phyloP scores from a whole-genome alignment of 2,888 invertebrate species.

The Acanthosepion esculentum region DNA sequence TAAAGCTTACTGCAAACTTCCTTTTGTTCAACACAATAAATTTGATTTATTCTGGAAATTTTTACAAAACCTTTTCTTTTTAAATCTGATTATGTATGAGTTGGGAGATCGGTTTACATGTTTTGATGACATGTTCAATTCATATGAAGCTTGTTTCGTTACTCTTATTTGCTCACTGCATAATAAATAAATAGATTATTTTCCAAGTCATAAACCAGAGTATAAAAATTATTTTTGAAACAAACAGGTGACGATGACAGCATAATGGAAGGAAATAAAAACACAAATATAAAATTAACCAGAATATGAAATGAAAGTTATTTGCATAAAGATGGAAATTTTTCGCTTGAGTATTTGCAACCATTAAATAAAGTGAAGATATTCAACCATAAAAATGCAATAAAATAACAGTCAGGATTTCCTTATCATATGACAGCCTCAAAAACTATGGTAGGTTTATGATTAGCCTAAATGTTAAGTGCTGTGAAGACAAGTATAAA shows the following conservation, averaged over 20 bases:
- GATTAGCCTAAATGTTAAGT: not conserved
- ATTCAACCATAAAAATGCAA: not conserved
- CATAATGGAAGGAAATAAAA: not conserved
- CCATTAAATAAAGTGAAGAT: not conserved
- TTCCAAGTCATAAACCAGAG: not conserved
- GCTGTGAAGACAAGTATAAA: not conserved
- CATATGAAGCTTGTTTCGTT: not conserved
- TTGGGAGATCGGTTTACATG: not conserved
- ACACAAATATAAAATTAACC: not conserved
- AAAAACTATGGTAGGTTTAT: not conserved
- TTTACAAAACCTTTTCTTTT: not conserved
- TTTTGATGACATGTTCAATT: not conserved
- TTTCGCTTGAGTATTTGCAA: not conserved
- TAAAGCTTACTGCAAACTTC: not conserved
- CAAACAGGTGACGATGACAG: not conserved
- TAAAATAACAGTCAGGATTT: constrained; percentile 2
- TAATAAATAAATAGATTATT: not conserved
- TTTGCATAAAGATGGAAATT: not conserved
- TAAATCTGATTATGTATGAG: not conserved
- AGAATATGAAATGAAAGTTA: not conserved
- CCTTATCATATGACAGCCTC: not conserved
- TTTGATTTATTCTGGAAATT: not conserved
- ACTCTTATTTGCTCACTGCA: not conserved
- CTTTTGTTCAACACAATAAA: not conserved
- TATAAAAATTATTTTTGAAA: not conserved